Evolutionary conservation across 1,140 invertebrate genomes (phyloP).

Genomic region (Drosophila arizonae): DNA sequence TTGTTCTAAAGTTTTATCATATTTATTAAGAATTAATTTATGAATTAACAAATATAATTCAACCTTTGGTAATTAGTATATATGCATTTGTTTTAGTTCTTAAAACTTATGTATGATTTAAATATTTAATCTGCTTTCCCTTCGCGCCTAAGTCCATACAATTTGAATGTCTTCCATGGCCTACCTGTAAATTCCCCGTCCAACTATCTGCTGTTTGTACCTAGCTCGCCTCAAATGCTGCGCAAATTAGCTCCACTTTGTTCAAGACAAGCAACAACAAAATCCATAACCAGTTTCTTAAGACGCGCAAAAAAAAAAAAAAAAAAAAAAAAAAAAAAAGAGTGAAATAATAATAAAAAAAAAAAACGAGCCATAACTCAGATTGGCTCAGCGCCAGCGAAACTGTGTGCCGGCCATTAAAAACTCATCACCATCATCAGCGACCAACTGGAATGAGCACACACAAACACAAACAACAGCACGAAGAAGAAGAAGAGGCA

Average conservation of each 20-base stretch:
- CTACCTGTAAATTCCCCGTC: neutral
- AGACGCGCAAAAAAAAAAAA: conserved; percentile 4
- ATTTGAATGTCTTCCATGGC: too few species aligned
- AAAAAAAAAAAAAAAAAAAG: conserved; percentile 23
- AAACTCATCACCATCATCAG: conserved; percentile 71
- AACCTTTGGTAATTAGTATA: too few species aligned
- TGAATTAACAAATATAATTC: too few species aligned
- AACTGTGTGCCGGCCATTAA: conserved; percentile 68
- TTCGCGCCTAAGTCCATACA: too few species aligned
- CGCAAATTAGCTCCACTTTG: conserved; percentile 65
- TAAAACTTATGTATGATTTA: too few species aligned
- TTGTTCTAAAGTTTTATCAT: too few species aligned
- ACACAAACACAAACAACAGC: conserved; percentile 47
- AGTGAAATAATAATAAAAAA: conserved; percentile 39
- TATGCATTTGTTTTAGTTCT: too few species aligned
- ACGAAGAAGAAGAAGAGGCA: neutral
- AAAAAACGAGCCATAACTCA: conserved; percentile 63
- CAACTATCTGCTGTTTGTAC: neutral
- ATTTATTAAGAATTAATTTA: too few species aligned
- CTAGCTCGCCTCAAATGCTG: conserved; percentile 4
- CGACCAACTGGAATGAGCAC: conserved; percentile 73
- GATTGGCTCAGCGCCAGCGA: conserved; percentile 59
- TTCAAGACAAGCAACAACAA: conserved; percentile 17
- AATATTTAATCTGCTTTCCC: too few species aligned
- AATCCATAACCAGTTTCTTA: conserved; percentile 43